Evolutionary conservation across 2,797 vertebrate genomes (phyloP).

Genomic region (Ctenosaura bakeri): DNA sequence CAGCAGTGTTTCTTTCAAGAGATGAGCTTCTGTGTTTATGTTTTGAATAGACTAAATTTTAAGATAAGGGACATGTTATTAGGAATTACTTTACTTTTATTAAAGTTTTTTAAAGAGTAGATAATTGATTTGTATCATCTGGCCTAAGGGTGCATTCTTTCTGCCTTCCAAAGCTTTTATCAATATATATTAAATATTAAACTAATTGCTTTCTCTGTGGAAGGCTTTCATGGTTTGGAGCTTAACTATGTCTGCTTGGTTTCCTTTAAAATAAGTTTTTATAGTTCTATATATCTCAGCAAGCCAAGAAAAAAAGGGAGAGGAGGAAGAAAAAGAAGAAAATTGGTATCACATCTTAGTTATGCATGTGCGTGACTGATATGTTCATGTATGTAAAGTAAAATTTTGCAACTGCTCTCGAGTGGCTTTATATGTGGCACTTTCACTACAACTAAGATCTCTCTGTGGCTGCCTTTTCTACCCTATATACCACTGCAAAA

Average conservation of each 20-base stretch:
- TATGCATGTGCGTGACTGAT: neutral
- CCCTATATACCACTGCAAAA: neutral
- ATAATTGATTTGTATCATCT: neutral
- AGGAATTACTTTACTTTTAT: constrained; percentile 5
- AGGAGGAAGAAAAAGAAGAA: neutral
- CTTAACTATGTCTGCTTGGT: neutral
- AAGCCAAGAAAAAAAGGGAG: no score
- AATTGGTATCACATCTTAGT: neutral
- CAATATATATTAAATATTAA: neutral
- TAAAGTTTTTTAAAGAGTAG: neutral
- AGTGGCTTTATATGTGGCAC: neutral
- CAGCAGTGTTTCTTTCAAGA: neutral
- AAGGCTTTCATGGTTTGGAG: neutral
- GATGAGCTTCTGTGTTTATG: neutral
- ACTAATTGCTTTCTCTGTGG: neutral
- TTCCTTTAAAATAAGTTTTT: neutral
- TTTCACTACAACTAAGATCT: neutral
- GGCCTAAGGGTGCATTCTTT: neutral
- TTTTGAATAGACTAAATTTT: neutral
- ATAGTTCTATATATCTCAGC: neutral
- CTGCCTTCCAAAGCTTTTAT: neutral
- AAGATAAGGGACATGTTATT: neutral
- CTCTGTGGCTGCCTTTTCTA: neutral
- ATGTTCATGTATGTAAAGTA: neutral
- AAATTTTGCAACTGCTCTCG: neutral